phyloP scores from a whole-genome alignment of 1,140 invertebrate species.

The Neelides sp. region DNA sequence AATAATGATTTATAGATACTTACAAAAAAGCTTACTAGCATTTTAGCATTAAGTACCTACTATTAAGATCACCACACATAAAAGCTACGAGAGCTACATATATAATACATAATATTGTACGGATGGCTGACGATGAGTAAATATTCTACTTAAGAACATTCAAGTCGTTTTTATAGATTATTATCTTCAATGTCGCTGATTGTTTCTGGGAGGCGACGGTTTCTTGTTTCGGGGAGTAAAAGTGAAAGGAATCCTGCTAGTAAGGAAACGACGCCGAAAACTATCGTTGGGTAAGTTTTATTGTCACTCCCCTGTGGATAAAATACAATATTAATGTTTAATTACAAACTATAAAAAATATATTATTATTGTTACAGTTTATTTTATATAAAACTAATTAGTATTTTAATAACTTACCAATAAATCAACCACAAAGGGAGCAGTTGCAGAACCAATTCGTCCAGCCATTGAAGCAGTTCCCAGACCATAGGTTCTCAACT shows the following conservation, averaged over 20 bases:
- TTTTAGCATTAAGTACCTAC: too few species aligned
- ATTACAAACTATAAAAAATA: background rate
- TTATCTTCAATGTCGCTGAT: constrained; percentile 34
- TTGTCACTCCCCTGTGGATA: constrained; percentile 26
- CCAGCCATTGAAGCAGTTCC: constrained; percentile 36
- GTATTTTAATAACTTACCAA: constrained; percentile 15
- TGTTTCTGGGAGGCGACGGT: constrained; percentile 35
- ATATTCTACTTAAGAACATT: background rate
- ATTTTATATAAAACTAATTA: background rate
- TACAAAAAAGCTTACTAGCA: too few species aligned
- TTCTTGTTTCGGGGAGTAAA: constrained; percentile 36
- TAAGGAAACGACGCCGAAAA: constrained; percentile 34
- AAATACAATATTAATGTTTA: background rate
- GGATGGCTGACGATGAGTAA: too few species aligned
- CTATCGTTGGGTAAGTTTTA: constrained; percentile 33
- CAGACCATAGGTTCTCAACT: constrained; percentile 37
- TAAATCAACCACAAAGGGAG: constrained; percentile 34
- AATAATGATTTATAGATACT: too few species aligned
- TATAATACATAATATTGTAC: too few species aligned
- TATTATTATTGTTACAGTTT: background rate
- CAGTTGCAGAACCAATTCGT: constrained; percentile 37
- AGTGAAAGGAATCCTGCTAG: constrained; percentile 34
- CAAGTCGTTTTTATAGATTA: background rate
- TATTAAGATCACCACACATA: too few species aligned
- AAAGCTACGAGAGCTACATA: too few species aligned